Evolutionary conservation across 2,888 invertebrate genomes (phyloP).

Genomic region (Epirrita christyi): DNA sequence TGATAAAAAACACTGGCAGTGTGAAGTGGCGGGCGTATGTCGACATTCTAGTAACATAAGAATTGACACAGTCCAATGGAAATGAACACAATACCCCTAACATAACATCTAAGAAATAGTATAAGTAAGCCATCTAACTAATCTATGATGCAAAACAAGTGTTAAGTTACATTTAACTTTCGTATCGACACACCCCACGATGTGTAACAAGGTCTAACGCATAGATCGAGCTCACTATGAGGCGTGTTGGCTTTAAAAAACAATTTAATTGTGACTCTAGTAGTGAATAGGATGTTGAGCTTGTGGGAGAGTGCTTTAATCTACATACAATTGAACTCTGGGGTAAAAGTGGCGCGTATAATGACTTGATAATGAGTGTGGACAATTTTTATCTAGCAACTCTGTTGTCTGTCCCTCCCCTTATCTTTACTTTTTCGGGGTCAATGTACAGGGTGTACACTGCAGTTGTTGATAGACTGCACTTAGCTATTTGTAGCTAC

Average conservation of each 20-base stretch:
- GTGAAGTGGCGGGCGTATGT: conserved; percentile 83
- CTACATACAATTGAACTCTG: conserved; percentile 57
- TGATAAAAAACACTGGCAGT: conserved; percentile 71
- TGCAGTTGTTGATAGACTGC: conserved; percentile 18
- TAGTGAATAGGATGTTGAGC: conserved; percentile 52
- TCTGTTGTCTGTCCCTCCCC: conserved; percentile 31
- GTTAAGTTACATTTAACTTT: conserved; percentile 59
- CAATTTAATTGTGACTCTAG: conserved; percentile 48
- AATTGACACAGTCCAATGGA: conserved; percentile 87
- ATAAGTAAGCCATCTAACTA: conserved; percentile 67
- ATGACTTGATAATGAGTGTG: conserved; percentile 48
- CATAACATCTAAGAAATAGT: conserved; percentile 49
- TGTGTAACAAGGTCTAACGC: conserved; percentile 77
- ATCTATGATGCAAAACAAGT: conserved; percentile 71
- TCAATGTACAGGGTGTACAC: conserved; percentile 31
- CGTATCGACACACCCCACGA: conserved; percentile 61
- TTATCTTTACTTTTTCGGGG: conserved; percentile 35
- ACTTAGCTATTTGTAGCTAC: conserved; percentile 7
- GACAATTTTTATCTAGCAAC: conserved; percentile 36
- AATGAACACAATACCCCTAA: conserved; percentile 74
- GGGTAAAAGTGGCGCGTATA: conserved; percentile 43
- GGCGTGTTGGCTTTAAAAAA: conserved; percentile 51
- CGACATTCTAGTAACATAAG: conserved; percentile 87
- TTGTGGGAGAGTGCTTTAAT: conserved; percentile 54
- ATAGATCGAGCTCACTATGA: conserved; percentile 78